Evolutionary conservation across 2,888 invertebrate species (phyloP), one percentile per base, ranked within the genome.

Genomic region (Tachina lurida): DNA sequence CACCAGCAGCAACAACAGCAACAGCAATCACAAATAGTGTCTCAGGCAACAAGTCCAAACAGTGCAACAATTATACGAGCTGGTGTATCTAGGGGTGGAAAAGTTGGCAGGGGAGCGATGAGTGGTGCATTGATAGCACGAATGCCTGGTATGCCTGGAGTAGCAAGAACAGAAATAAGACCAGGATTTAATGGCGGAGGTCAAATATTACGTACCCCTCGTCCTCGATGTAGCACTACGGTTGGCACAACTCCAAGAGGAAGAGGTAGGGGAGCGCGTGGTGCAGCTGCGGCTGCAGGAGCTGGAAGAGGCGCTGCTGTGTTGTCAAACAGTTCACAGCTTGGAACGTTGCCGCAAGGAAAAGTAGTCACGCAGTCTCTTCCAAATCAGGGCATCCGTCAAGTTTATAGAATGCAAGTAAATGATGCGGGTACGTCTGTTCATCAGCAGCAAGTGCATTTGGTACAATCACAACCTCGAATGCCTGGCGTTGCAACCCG

Each of bases 371-470:
- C 87, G 19, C 87, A 86, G 45, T 45, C 84, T 10, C 65, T 68
- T n/a, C 60, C 80, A 43, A 85, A 68, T 82, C 87, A 79, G 39
- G 83, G 85, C 15, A 81, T 82, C 19, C 68, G 85, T 15, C 88
- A 88, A 73, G 76, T 88, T 2, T 88, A 88, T 47, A 83, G 88
- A 49, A 86, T 85, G 17, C 78, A 79, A 84, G 60, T 87, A 10
- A 82, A 19, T 13, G 87, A 88, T 19, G 58, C 56, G 10, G 65
- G 12, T 62, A 5, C 58, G 5, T 70, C 63, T 56, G 13, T 67
- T 41, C 83, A 84, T 47, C 83, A 83, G n/a, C 88, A 88, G 60
- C 89, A 89, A 52, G 71, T 89, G 10, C 89, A 89, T 62, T 83
- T 89, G 70, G 71, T 88, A 47, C 89, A 89, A 62, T 15, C 86